These are phyloP conservation scores for Hoplodrina blanda DNA, from an alignment of 2,888 invertebrate genomes.

Conservation along the genomic window DNA sequence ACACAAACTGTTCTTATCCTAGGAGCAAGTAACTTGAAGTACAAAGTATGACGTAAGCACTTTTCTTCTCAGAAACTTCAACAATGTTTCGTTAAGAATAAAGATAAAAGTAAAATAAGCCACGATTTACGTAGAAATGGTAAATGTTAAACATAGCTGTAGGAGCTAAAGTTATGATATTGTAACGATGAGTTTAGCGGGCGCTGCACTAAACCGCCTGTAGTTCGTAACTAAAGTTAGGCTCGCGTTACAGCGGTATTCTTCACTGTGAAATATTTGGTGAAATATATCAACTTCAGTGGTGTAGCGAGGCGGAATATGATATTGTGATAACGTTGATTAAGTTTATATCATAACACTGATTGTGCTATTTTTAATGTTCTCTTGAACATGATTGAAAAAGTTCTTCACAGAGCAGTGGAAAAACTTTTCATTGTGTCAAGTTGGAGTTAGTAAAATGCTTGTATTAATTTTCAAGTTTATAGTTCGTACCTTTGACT, in stretches of 20 bases:
- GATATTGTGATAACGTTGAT: constrained; percentile 13
- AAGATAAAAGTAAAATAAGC: constrained; percentile 15
- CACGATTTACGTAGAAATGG: constrained; percentile 17
- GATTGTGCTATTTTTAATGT: neutral
- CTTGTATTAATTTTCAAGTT: too few relatives aligned
- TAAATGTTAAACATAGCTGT: constrained; percentile 15
- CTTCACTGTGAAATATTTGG: constrained; percentile 36
- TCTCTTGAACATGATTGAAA: too few relatives aligned
- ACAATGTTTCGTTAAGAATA: constrained; percentile 5
- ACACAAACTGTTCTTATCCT: too few relatives aligned
- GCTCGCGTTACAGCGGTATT: constrained; percentile 34
- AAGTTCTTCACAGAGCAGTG: too few relatives aligned
- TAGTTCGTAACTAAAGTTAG: constrained; percentile 38
- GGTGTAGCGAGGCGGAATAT: constrained; percentile 13
- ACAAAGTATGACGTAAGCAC: too few relatives aligned
- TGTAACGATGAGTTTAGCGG: constrained; percentile 41
- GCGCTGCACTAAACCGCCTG: constrained; percentile 23
- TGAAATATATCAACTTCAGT: constrained; percentile 41
- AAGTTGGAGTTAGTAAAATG: too few relatives aligned
- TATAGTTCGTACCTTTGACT: too few relatives aligned
- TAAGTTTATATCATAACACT: neutral
- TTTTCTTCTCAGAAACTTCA: neutral
- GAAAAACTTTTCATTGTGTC: too few relatives aligned
- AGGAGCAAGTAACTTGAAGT: neutral
- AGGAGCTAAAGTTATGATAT: constrained; percentile 42